Evolutionary conservation across 2,888 invertebrate species (phyloP), one percentile per base, ranked within the genome.

Genomic region (Harpagoxenus sublaevis): DNA sequence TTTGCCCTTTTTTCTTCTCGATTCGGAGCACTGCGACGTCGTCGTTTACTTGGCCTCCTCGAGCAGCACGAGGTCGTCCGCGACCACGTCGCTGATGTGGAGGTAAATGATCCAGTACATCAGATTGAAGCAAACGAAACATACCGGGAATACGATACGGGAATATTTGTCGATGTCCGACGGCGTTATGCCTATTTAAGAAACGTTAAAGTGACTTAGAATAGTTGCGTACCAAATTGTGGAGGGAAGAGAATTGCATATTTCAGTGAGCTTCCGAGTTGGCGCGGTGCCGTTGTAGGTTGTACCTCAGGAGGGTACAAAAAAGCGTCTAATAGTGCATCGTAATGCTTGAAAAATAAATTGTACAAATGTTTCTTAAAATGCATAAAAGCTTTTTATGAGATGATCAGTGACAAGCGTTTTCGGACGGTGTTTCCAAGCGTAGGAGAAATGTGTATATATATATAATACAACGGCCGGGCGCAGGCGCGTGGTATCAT

Each of bases 81-180:
- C 98, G 94, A 98, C 98, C 94, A 98, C 98, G 96, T 99, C 98
- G 95, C 98, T 98, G 95, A 99, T 98, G 96, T 99, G 98, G 93
- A 99, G 96, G 95, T 99, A 99, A 95, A 99, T 98, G 95, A 99
- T 98, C 99, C 99, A 99, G 96, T 99, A 99, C 98, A 99, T 98
- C 92, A 99, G 97, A 96, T 99, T 99, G 97, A 99, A 99, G 96
- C 99, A 98, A 91, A 99, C 98, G 96, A 99, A 99, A 96, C 99
- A 98, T 93, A 99, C 98, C 81, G 99, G 99, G 95, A 99, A 99
- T 94, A 99, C 98, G 95, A 99, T 98, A 94, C 99, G 97, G 88
- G 99, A 99, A 95, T 99, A 99, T 96, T 99, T 99, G 97, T 99
- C 99, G 96, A 99, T 99, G 96, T 99, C 99, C 95, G 99, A 99